Evolutionary conservation across 2,113 vertebrate genomes (phyloP), one percentile per base, ranked within the genome.

Genomic region (Plecturocebus donacophilus): DNA sequence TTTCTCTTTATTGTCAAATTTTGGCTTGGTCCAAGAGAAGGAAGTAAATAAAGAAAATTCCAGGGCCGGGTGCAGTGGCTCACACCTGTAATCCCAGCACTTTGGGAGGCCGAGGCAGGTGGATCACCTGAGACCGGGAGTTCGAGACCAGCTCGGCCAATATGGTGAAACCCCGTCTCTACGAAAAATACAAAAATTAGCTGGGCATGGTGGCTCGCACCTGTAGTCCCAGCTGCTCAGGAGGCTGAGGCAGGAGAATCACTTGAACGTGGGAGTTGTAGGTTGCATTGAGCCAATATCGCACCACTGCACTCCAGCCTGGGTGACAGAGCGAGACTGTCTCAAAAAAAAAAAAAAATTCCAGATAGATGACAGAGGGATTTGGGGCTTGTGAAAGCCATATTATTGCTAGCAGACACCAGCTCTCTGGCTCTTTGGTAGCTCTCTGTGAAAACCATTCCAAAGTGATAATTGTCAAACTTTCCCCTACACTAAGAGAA

Each of bases 401-500:
- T 52, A 23, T 42, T 79, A 56, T 40, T 93, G 61, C 68, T 71
- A 52, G 70, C 58, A 84, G 61, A 68, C 42, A 71, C 17, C 40
- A 58, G 76, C 56, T 87, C 25, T 77, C 58, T 84, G 45, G 81
- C 56, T 87, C 20, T 77, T 52, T 84, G 45, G 82, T 58, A 42
- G 64, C 40, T 93, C 68, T 93, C 70, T 85, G 10, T 90, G 80
- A 42, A 97, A 97, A 92, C 96, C 83, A 94, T 45, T 70, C 64
- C 64, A 81, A 42, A 93, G 23, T 91, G 91, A 85, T 96, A 96
- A 97, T 97, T 90, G 75, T 75, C 80, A 81, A 97, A 95, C 96
- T 98, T 97, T 73, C 76, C 17, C 27, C n/a, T 54, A 81, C 75
- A 81, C 76, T 79, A 83, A 96, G 71, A 90, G 49, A 87, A 94